These are phyloP conservation scores for Macaria liturata DNA, from an alignment of 2,888 invertebrate genomes.

Conservation along the genomic window DNA sequence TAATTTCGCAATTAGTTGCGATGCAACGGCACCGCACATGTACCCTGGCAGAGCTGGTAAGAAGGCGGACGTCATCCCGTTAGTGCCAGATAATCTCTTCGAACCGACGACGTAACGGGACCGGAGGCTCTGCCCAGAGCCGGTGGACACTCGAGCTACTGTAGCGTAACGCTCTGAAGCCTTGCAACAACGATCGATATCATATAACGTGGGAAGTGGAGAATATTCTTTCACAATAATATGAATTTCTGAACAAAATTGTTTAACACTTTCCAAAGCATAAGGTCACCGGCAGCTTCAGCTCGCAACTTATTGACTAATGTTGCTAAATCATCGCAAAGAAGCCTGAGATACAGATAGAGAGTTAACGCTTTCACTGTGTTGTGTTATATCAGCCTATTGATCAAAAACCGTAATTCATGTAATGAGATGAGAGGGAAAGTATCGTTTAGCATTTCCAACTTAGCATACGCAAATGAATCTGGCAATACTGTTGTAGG, in stretches of 20 bases:
- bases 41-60: constrained; percentile 35
- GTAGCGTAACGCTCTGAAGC: constrained; percentile 67
- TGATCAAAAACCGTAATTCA: constrained; percentile 27
- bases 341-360: constrained; percentile 33
- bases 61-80: constrained; percentile 65
- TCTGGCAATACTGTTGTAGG: constrained; percentile 15
- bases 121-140: constrained; percentile 51
- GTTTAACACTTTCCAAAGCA: constrained; percentile 47
- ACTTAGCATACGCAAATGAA: constrained; percentile 14
- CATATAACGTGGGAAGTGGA: constrained; percentile 61
- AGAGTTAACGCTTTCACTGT: constrained; percentile 43
- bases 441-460: constrained; percentile 23
- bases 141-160: constrained; percentile 45
- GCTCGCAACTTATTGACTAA: constrained; percentile 37
- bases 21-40: constrained; percentile 34
- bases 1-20: constrained; percentile 38
- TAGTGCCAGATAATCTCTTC: constrained; percentile 65
- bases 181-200: constrained; percentile 73
- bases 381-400: constrained; percentile 18
- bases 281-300: constrained; percentile 34
- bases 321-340: constrained; percentile 48
- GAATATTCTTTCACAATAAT: constrained; percentile 36
- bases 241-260: constrained; percentile 26
- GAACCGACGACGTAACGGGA: constrained; percentile 59
- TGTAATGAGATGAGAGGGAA: constrained; percentile 31